Percentiles rank a stretch among this genome's conserved stretches.
phyloP scores from a whole-genome alignment of 1,140 invertebrate genomes.

The Aphaenogaster ashmeadi region DNA sequence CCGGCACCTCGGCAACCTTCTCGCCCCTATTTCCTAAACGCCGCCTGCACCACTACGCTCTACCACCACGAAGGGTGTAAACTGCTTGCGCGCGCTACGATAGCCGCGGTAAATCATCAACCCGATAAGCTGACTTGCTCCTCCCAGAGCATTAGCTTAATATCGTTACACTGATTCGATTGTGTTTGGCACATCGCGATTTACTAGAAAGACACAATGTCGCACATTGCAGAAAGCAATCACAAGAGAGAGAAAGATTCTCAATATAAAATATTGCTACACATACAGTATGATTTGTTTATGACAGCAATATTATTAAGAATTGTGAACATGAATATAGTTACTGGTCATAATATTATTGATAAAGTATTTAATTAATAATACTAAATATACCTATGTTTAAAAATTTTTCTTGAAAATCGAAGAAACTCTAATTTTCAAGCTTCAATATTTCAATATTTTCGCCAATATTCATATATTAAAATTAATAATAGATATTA shows the following conservation, averaged over 20 bases:
- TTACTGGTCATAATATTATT: background rate
- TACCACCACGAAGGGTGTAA: slow-evolving; percentile 40
- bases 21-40: slow-evolving; percentile 65
- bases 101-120: slow-evolving; percentile 73
- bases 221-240: background rate
- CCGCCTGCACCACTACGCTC: slow-evolving; percentile 16
- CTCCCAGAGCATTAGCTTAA: slow-evolving; percentile 53
- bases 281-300: background rate
- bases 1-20: slow-evolving; percentile 66
- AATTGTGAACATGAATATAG: background rate
- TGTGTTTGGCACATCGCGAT: slow-evolving; percentile 40
- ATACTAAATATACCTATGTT: background rate
- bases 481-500: background rate
- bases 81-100: slow-evolving; percentile 64
- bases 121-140: slow-evolving; percentile 67
- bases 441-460: slow-evolving; percentile 4
- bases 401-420: background rate
- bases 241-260: background rate
- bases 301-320: background rate
- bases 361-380: background rate
- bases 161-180: slow-evolving; percentile 60
- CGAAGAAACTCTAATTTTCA: background rate
- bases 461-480: background rate
- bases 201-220: slow-evolving; percentile 4
- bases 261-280: background rate